Conservation (phyloP, 2,113 vertebrate genomes). For the Urocynchramus pylzowi region DNA sequence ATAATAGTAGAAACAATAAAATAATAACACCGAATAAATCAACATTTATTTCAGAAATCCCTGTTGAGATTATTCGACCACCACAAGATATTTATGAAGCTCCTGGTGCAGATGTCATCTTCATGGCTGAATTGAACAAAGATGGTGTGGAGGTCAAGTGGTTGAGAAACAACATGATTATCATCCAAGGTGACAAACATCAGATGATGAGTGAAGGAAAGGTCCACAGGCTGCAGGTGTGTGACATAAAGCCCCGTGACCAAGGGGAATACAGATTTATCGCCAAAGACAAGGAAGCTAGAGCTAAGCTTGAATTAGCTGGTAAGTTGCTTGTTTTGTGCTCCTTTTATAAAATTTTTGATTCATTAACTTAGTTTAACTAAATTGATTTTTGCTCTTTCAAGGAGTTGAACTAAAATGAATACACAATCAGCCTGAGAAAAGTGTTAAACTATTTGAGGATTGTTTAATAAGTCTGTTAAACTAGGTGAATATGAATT, state of each 20-base stretch:
- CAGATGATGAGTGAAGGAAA: conserved; percentile 98
- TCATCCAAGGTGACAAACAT: conserved; percentile 95
- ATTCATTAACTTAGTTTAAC: not conserved
- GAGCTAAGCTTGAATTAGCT: conserved; percentile 94
- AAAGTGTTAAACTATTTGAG: not conserved
- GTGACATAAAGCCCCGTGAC: conserved; percentile 91
- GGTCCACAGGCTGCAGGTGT: conserved; percentile 90
- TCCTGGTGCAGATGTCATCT: conserved; percentile 88
- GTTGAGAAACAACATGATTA: conserved; percentile 97
- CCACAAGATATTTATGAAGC: conserved; percentile 89
- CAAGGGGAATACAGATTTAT: conserved; percentile 96
- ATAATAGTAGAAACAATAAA: not conserved
- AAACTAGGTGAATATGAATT: not conserved
- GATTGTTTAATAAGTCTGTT: not conserved
- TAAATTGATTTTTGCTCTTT: not conserved
- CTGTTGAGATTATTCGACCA: conserved; percentile 93
- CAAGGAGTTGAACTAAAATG: not conserved
- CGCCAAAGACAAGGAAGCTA: conserved; percentile 96
- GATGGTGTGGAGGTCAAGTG: conserved; percentile 95
- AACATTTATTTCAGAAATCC: conserved; percentile 83
- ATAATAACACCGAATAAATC: not conserved
- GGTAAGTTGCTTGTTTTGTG: conserved; percentile 73
- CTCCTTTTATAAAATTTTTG: not conserved
- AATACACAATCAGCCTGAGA: not conserved
- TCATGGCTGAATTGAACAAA: conserved; percentile 93